Base-by-base conservation (phyloP, 1,140 invertebrate species). In the Tribolium madens region DNA sequence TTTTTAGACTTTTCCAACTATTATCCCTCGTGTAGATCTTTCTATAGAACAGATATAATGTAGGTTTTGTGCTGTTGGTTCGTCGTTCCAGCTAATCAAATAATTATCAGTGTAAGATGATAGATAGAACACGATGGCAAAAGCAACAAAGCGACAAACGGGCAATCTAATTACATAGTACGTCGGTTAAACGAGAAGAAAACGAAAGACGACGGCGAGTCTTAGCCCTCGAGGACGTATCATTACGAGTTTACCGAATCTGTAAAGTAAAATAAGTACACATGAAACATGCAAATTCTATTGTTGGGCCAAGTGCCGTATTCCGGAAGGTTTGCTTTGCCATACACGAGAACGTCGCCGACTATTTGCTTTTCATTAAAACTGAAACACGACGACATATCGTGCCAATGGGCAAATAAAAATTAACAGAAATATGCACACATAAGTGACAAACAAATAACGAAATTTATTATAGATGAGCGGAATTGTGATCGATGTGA, bases 151-250 rank as follows among this genome's bases (percentile, higher is more conserved):
- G 57, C 57, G 57, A 14, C 57, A 26, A 64, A 14, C 57, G 57
- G 57, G 57, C 57, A 64, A 64, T 64, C 57, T 64, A 64, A 64
- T 64, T 64, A 64, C 57, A 64, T 64, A 64, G 57, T 64, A 64
- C 26, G 57, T 64, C 57, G 57, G 57, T 64, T 64, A 64, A 64
- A 42, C 57, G 57, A 64, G 26, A 64, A 64, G 57, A 64, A 64
- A 64, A 64, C 57, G 57, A 64, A 64, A 64, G 57, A 64, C 26
- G 57, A 64, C 26, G 57, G 33, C 57, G 21, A 10, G 1, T 64
- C 21, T 21, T 33, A n/a, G 31, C 12, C 57, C 57, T 64, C 31
- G 10, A 64, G 57, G 57, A 33, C 21, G 12, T 33, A 64, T 64
- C 57, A 64, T 64, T 64, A 64, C 14, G 57, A 64, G 57, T 33